Percentiles rank a stretch among this genome's conserved stretches.
phyloP scores from a whole-genome alignment of 1,140 invertebrate species.

The Pseudomyrmex gracilis region DNA sequence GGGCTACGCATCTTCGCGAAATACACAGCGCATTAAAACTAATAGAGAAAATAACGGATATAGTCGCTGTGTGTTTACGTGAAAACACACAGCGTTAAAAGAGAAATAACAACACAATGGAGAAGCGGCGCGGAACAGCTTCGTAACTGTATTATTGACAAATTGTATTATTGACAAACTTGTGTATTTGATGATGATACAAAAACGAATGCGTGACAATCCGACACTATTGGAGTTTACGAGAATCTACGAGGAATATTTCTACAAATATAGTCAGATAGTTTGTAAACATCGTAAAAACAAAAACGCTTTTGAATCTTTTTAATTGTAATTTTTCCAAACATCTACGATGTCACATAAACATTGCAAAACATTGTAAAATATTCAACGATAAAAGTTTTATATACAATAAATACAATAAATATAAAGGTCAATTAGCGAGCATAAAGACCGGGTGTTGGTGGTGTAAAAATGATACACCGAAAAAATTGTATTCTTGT shows the following conservation, averaged over 20 bases:
- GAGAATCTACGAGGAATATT: conserved; percentile 20
- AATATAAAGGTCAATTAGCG: no score
- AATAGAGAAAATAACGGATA: background rate
- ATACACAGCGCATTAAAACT: conserved; percentile 46
- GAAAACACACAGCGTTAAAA: background rate
- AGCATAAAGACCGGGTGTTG: no score
- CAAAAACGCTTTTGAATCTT: background rate
- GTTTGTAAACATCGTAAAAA: background rate
- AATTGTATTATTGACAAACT: conserved; percentile 16
- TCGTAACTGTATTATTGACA: conserved; percentile 25
- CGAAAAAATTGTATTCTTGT: no score
- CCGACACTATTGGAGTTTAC: background rate
- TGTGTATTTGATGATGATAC: no score
- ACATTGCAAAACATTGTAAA: conserved; percentile 6
- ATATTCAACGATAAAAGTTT: background rate
- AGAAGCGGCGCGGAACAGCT: background rate
- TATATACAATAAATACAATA: no score
- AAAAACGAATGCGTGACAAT: background rate
- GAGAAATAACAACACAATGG: background rate
- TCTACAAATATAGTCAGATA: background rate
- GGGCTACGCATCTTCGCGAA: background rate
- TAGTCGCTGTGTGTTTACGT: no score
- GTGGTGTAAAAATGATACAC: no score
- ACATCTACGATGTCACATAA: background rate
- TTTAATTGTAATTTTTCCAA: background rate